Evolutionary conservation across 2,113 vertebrate species (phyloP), one percentile per base, ranked within the genome.

Genomic region (Elephantulus edwardii): DNA sequence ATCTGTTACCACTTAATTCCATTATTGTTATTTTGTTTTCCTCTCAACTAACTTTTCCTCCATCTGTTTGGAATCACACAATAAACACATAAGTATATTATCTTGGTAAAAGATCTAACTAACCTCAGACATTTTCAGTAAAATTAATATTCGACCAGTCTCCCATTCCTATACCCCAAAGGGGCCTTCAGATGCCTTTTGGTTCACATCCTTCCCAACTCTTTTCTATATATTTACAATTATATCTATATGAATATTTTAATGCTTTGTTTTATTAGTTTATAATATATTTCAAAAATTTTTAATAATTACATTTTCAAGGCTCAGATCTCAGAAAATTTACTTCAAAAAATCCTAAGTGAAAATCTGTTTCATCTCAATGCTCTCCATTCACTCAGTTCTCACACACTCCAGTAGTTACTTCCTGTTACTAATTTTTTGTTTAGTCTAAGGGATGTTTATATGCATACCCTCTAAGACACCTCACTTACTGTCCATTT

Each of bases 1-100:
- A 90, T 94, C 90, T 95, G 96, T 85, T 91, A 85, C 88, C 66
- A 91, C 92, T 96, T 96, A 91, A 94, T 80, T 94, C 81, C 85
- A 46, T 83, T 17, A 40, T 72, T 77, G 17, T 86, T 92, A 60
- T 89, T 90, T 91, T 92, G 82, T 84, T 93, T 95, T 81, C 72
- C 80, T 90, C 78, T 40, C 66, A 76, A 71, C 44, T 33, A 44
- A 62, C 54, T 72, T 83, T 60, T n/a, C 76, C 56, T 40, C 86
- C 90, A 86, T 95, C 92, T 96, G 92, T 62, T 95, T 88, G 85
- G 66, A 93, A 92, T 93, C 79, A 94, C 52, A 76, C 62, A 58
- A 85, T 4, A 33, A 91, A 75, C 85, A 79, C 19, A 38, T 85
- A 84, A 89, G 60, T 81, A 28, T 71, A 90, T 89, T 91, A 22